Evolutionary conservation across 2,113 vertebrate species (phyloP), one percentile per base, ranked within the genome.

Genomic region (Labrus mixtus): DNA sequence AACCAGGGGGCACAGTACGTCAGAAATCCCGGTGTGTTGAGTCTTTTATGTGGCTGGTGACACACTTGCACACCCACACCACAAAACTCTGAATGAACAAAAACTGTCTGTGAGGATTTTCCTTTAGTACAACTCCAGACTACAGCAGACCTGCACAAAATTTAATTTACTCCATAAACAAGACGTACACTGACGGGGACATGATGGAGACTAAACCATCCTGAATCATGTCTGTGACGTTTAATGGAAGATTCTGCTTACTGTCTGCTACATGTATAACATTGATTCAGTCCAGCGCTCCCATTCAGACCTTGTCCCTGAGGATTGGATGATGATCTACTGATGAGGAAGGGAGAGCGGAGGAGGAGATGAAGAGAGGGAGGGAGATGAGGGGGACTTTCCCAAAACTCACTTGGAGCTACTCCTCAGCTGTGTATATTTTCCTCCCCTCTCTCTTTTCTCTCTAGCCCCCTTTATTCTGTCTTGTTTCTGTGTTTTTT

Each of bases 41-140:
- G 48, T 59, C 59, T 71, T 76, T 81, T 61, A 85, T 83, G 86
- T 85, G 86, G 86, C 51, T 70, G 75, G 72, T 85, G 80, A 89
- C 78, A 70, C 70, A 88, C 65, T 70, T 57, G 46, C 71, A 41
- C n/a, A 8, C 45, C 61, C 56, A 50, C 45, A 53, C 78, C 56
- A 63, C 73, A 68, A 75, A 87, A 71, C 54, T 72, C 61, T 72
- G 64, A 79, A 83, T 85, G 80, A 78, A 73, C 56, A 71, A 63
- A 58, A 71, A 58, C 48, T 11, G 63, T 60, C 76, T 79, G 61
- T 29, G 39, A 51, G 46, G 57, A 55, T 60, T 79, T 87, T 88
- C 81, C 81, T 78, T n/a, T 62, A 48, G 46, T 50, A 51, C 67
- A 73, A 54, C 23, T 62, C 54, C 71, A 83, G 79, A 81, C 74